These are phyloP conservation scores for Stenchaetothrips biformis DNA, from an alignment of 2,888 invertebrate species.

Conservation along the genomic window DNA sequence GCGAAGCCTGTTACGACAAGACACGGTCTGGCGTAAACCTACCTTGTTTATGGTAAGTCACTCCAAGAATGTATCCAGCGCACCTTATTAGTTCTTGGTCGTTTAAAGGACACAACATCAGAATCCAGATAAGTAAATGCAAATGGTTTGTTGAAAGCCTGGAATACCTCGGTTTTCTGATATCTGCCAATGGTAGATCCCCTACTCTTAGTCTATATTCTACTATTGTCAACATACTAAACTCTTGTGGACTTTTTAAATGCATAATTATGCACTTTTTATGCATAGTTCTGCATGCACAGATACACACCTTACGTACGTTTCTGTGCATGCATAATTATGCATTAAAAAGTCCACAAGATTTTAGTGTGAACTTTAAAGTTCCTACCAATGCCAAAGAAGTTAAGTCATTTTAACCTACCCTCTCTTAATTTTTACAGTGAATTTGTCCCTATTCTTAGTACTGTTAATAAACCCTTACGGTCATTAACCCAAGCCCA, in stretches of 20 bases:
- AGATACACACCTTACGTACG: too few species aligned
- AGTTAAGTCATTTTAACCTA: not conserved
- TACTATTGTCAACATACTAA: not conserved
- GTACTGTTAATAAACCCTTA: not conserved
- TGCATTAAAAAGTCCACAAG: too few species aligned
- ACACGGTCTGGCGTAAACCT: too few species aligned
- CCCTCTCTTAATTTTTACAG: not conserved
- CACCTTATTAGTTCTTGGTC: conserved; percentile 15
- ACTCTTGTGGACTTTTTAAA: too few species aligned
- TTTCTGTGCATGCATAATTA: too few species aligned
- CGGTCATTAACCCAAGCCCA: too few species aligned
- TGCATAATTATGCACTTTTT: too few species aligned
- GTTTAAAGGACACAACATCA: conserved; percentile 26
- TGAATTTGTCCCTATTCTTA: not conserved
- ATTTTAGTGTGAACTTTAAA: too few species aligned
- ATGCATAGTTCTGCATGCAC: too few species aligned
- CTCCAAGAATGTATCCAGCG: conserved; percentile 23
- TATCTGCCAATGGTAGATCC: not conserved
- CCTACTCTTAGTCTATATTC: not conserved
- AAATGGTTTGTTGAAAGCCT: conserved; percentile 9
- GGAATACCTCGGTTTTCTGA: conserved; percentile 26
- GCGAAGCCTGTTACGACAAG: too few species aligned
- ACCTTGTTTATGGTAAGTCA: conserved; percentile 27
- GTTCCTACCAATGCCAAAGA: not conserved
- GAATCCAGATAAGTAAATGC: conserved; percentile 19